Evolutionary conservation across 2,113 vertebrate species (phyloP), one percentile per base, ranked within the genome.

Genomic region (Xenopus borealis): DNA sequence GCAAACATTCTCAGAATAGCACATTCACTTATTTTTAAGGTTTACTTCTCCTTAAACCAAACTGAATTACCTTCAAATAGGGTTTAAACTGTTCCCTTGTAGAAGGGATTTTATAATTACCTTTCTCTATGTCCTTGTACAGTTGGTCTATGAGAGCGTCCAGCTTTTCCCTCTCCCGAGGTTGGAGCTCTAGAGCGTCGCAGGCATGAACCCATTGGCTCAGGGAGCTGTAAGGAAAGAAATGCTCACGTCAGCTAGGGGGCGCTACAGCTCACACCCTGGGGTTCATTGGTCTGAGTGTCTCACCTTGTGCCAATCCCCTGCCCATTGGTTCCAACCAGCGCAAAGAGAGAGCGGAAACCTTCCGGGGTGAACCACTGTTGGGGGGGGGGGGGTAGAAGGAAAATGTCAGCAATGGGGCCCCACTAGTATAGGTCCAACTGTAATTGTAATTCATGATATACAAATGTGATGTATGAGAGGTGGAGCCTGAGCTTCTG

Each of bases 111-210:
- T 1, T 27, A 27, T 27, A 27, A 3, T 27, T 80, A 98, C 97
- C 96, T 94, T 94, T 96, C 85, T 99, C 97, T 0, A 99, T 97
- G 89, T 98, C 96, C 88, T 98, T 98, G 89, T 98, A 98, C 23
- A 99, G 87, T 85, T 98, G 97, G 87, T 98, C 96, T 0, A 98
- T 98, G 87, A 98, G 98, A 72, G 92, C 82, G 0, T 98, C 97
- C 84, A 99, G 88, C 80, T 95, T 92, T 86, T 96, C 95, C 55
- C 95, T 94, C 86, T 98, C 90, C 86, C 88, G 92, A 80, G 83
- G 66, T 68, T 94, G 91, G 72, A 98, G 93, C 59, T 95, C 90
- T 71, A 97, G 85, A 0, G 94, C 92, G 0, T 99, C 97, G 0
- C 97, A 98, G 0, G 92, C 95, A 0, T 96, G 97, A 72, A 98